Evolutionary conservation across 2,113 vertebrate genomes (phyloP), one percentile per base, ranked within the genome.

Genomic region (Atherinomorus stipes): DNA sequence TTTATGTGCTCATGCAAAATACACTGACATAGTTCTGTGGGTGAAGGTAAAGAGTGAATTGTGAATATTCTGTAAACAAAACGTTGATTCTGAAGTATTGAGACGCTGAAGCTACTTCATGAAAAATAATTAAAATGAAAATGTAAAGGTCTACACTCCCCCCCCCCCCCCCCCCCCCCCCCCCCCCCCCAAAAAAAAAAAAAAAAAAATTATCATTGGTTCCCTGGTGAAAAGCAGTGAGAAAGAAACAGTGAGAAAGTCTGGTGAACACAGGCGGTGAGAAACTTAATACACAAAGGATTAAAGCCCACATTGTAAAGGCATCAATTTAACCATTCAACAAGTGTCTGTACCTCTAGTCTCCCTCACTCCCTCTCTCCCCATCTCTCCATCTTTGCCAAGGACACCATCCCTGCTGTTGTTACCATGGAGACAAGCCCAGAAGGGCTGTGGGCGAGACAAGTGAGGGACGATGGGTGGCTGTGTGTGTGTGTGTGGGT

Each of bases 341-440:
- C 90, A 92, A 90, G 91, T 91, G 84, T 70, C 74, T 78, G 34
- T 51, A 22, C 47, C 70, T 83, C 64, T 50, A 7, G 53, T 59
- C 44, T 68, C 49, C 34, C 59, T 72, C 47, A 18, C 47, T 60
- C 34, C 37, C 38, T 52, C 42, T 45, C 49, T 51, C 54, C 47
- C 76, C 58, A 84, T 88, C 84, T 75, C 72, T 88, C 74, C 63
- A 80, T 91, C 80, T 81, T 62, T 72, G 84, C 88, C 91, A 92
- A 92, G 90, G 91, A 92, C 91, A 91, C 86, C 81, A 87, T 91
- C 87, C 84, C 82, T 80, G 88, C 86, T 86, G 88, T 81, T 78
- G 90, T 91, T 91, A 88, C 90, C 87, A 93, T 91, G 89, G 91
- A 85, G 87, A 93, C 87, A 71, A 86, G 90, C 80, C 89, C 90